These are phyloP conservation scores for Dipodomys ordii DNA, from an alignment of 2,113 vertebrate species.

Conservation along the genomic window DNA sequence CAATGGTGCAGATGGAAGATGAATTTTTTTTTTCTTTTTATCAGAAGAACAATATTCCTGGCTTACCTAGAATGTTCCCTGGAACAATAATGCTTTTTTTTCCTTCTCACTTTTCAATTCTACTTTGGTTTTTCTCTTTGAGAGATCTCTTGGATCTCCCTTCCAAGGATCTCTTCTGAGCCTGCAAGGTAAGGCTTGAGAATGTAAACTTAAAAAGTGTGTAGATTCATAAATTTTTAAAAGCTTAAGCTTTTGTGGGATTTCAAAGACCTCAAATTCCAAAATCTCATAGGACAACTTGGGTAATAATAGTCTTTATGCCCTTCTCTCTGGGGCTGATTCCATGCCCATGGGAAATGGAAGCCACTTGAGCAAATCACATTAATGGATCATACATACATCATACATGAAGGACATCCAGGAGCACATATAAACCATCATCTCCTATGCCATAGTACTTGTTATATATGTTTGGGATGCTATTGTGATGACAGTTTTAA, in stretches of 20 bases:
- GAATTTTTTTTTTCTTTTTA: not conserved
- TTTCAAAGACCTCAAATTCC: not conserved
- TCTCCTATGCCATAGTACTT: not conserved
- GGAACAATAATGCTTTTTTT: not conserved
- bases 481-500: not conserved
- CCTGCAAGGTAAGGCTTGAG: not conserved
- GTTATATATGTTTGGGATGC: not conserved
- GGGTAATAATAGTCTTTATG: not conserved
- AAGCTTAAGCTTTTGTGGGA: not conserved
- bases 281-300: not conserved
- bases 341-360: not conserved
- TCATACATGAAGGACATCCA: not conserved
- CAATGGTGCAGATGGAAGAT: not conserved
- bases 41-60: not conserved
- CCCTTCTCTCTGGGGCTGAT: not conserved
- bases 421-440: not conserved
- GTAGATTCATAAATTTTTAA: constrained; percentile 33
- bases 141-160: not conserved
- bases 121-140: not conserved
- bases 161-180: constrained; percentile 20
- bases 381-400: not conserved
- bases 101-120: constrained; percentile 38
- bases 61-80: constrained; percentile 1
- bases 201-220: constrained; percentile 47
- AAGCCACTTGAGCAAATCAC: not conserved